Conservation (phyloP, 2,113 vertebrate species). For the Neodontobutis hainanensis region DNA sequence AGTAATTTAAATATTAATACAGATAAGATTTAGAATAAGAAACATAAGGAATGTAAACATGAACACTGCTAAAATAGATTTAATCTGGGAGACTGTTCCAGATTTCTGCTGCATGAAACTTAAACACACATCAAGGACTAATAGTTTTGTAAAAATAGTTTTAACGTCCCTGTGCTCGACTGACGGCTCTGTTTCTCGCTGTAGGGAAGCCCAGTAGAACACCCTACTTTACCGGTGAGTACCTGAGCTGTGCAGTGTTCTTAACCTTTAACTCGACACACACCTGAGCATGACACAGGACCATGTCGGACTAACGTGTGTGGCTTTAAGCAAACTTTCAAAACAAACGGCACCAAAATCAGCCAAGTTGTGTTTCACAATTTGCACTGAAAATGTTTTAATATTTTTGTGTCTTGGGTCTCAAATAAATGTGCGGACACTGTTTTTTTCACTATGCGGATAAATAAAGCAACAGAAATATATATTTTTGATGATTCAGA, state of each 20-base stretch:
- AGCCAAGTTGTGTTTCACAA: neutral
- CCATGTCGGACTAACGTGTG: conserved; percentile 3
- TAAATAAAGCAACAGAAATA: no score
- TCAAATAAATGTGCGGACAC: no score
- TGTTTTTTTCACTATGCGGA: no score
- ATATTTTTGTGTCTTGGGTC: neutral
- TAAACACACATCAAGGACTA: no score
- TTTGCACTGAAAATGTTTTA: neutral
- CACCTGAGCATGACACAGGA: neutral
- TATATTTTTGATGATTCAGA: no score
- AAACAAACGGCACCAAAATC: neutral
- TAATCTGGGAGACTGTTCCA: no score
- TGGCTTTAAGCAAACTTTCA: neutral
- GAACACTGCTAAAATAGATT: no score
- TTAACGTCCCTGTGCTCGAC: conserved; percentile 9
- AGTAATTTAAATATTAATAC: no score
- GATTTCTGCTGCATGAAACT: no score
- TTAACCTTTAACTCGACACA: conserved; percentile 29
- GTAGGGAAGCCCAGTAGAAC: conserved; percentile 72
- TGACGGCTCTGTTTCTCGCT: conserved; percentile 62
- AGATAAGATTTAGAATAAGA: no score
- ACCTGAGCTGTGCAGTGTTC: conserved; percentile 45
- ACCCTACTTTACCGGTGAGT: conserved; percentile 81
- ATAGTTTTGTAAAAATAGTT: no score
- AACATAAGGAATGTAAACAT: no score